These are phyloP conservation scores for Geococcyx californianus DNA, from an alignment of 2,113 vertebrate species.

Conservation along the genomic window DNA sequence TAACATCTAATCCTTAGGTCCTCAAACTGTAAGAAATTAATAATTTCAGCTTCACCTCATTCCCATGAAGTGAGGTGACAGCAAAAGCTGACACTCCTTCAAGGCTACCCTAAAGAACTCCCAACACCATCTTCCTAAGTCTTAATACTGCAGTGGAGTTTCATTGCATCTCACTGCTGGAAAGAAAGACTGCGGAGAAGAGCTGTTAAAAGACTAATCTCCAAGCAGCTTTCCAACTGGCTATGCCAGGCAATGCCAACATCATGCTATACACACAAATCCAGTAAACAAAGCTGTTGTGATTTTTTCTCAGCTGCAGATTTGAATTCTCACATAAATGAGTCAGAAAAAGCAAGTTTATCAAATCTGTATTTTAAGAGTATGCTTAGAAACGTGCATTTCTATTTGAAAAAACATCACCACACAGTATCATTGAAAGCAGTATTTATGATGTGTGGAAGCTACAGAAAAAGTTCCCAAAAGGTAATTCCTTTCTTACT, in stretches of 20 bases:
- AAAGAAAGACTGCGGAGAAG: neutral
- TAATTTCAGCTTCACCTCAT: neutral
- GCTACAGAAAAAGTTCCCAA: neutral
- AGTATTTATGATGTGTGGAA: neutral
- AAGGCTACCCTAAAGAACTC: neutral
- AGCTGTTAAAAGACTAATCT: neutral
- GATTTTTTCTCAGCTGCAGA: neutral
- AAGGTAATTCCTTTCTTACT: neutral
- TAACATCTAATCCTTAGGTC: neutral
- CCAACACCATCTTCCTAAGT: neutral
- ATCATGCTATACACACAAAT: neutral
- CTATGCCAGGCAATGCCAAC: neutral
- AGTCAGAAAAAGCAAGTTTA: neutral
- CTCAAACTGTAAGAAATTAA: neutral
- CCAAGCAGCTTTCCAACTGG: neutral
- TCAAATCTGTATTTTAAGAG: neutral
- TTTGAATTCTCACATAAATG: neutral
- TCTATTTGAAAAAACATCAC: neutral
- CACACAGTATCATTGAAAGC: accelerated
- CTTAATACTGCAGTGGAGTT: neutral
- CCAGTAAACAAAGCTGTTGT: neutral
- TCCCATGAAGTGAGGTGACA: neutral
- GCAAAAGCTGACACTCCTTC: neutral
- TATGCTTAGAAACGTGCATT: neutral
- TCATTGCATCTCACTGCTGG: neutral